These are phyloP conservation scores for Clytia hemisphaerica DNA, from an alignment of 30 jellyfish, hydroid and myxozoan species.

Conservation along the genomic window DNA sequence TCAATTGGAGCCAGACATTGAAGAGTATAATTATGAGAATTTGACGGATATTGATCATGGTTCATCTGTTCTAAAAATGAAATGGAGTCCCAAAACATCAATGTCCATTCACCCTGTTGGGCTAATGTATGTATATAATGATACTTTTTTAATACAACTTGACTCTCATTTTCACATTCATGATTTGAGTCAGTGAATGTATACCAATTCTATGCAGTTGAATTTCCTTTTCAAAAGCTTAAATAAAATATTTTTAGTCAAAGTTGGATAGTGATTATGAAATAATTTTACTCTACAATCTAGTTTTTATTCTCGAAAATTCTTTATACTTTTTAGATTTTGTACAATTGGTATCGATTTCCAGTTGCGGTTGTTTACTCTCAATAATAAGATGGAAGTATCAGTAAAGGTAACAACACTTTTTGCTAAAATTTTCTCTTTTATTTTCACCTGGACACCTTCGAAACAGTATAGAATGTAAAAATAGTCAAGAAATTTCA, in stretches of 20 bases:
- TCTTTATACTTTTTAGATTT: conserved; percentile 24
- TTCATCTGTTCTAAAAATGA: conserved; percentile 22
- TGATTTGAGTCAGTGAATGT: neutral
- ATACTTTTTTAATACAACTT: neutral
- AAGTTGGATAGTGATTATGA: no score
- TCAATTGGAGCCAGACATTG: conserved; percentile 40
- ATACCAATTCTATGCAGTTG: no score
- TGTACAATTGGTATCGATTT: conserved; percentile 39
- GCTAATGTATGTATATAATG: conserved; percentile 19
- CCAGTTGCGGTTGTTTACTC: conserved; percentile 1
- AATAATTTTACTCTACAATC: no score
- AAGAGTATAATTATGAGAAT: conserved; percentile 41
- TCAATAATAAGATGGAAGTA: conserved; percentile 40
- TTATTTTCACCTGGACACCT: neutral
- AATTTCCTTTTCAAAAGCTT: no score
- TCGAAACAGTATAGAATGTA: neutral
- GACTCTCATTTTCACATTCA: neutral
- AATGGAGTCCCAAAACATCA: conserved; percentile 51
- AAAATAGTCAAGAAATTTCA: no score
- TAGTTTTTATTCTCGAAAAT: no score
- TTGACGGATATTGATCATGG: conserved; percentile 45
- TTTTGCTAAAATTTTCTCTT: neutral
- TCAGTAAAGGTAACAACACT: conserved; percentile 21
- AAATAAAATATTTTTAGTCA: no score
- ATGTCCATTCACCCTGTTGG: conserved; percentile 40